Evolutionary conservation across 2,888 invertebrate genomes (phyloP).

Genomic region (Rhagophthalmus giganteus): DNA sequence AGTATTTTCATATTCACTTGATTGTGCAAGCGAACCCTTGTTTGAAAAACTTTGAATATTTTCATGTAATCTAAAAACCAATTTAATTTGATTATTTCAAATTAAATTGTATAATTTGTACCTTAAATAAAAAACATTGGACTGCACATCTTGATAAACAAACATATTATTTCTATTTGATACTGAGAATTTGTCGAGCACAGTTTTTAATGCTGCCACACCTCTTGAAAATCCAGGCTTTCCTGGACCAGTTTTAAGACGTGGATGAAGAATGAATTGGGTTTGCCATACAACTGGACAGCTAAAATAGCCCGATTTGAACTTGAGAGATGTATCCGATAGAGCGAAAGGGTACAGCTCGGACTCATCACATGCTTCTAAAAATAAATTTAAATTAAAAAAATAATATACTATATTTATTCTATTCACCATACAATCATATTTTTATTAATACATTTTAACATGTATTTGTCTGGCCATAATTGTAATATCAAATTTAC

Average conservation of each 20-base stretch:
- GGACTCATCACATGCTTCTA: constrained; percentile 48
- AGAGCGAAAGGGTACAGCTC: constrained; percentile 48
- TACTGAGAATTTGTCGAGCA: constrained; percentile 71
- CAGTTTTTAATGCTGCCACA: constrained; percentile 66
- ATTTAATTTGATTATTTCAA: neutral
- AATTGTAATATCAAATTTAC: no score
- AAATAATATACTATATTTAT: no score
- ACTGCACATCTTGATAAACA: constrained; percentile 68
- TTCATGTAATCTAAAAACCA: constrained; percentile 53
- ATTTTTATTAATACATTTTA: no score
- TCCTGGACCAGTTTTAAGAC: constrained; percentile 67
- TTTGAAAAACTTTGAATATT: constrained; percentile 45
- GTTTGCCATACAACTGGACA: constrained; percentile 76
- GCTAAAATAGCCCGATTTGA: constrained; percentile 70
- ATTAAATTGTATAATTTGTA: no score
- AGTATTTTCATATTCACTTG: constrained; percentile 49
- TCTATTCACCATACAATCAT: no score
- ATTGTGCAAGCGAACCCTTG: constrained; percentile 40
- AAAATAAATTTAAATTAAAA: constrained; percentile 22
- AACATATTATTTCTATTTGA: constrained; percentile 76
- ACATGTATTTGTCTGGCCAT: no score
- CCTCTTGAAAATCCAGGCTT: constrained; percentile 64
- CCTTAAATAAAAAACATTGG: constrained; percentile 64
- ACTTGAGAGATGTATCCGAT: constrained; percentile 55
- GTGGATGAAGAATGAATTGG: constrained; percentile 69